Base-by-base conservation (phyloP, 2,888 invertebrate genomes). In the Ophonus ardosiacus region DNA sequence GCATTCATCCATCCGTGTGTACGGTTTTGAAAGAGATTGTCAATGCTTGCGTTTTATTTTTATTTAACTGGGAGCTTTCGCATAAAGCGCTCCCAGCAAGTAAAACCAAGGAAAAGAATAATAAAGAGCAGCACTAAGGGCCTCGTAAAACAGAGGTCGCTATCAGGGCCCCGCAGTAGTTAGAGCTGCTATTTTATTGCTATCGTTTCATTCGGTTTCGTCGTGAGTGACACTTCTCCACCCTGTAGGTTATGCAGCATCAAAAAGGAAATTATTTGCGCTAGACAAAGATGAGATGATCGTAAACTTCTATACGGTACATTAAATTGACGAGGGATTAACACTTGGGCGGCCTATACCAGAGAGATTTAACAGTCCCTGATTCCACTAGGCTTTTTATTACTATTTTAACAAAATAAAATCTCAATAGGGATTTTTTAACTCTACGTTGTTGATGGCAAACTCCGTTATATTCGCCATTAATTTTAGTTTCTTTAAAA, bases 121-220 rank as follows among this genome's bases (percentile, higher is more conserved):
- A 89, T 89, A 90, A 90, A 89, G 89, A 87, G 87, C 88, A 89
- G 83, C 59, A 83, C 89, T 89, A 89, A 89, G 89, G 88, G 89
- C 87, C 87, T 89, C 89, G 88, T 90, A 89, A 90, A 90, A 87
- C 88, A 87, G 88, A 83, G 83, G 87, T 88, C 88, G 89, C 88
- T 89, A 88, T 89, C 89, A 88, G 83, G 57, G 71, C 24, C 71
- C 71, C 68, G 74, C 71, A 88, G 88, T 88, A 89, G 89, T 88
- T 89, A 88, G 88, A 87, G 88, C 87, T 87, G 88, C 88, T 87
- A 88, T 89, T 89, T 89, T 89, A 88, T 88, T 88, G 87, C 88
- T 86, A 88, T 87, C 88, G 89, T 88, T 88, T 88, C 86, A 81
- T 87, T 85, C 86, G 86, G 86, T 86, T 87, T 85, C 86, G 86